Conservation (phyloP, 2,888 invertebrate species). For the Amphiduros pacificus region DNA sequence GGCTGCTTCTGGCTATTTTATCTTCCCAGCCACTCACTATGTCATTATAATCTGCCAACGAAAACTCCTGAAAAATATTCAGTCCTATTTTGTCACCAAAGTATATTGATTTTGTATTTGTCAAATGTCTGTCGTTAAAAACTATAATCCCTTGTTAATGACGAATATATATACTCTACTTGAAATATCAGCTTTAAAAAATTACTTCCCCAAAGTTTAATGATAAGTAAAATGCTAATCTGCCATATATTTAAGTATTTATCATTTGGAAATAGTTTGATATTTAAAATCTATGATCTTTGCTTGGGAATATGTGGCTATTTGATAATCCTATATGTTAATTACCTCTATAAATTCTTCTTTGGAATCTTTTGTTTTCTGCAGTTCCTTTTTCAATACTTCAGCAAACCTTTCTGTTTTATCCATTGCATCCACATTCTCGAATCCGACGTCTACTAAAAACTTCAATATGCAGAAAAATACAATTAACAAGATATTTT, state of each 20-base stretch:
- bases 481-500: neutral
- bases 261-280: no score
- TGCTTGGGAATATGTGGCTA: no score
- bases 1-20: conserved; percentile 40
- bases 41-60: conserved; percentile 61
- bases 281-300: no score
- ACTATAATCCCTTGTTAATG: no score
- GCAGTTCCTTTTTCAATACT: conserved; percentile 61
- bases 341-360: conserved; percentile 60
- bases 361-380: conserved; percentile 56
- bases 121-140: no score
- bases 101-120: no score
- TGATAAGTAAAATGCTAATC: no score
- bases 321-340: neutral
- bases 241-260: no score
- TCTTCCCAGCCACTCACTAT: conserved; percentile 61
- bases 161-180: no score
- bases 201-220: no score
- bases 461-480: conserved; percentile 40
- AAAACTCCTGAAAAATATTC: conserved; percentile 61
- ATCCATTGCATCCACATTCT: conserved; percentile 62
- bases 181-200: no score
- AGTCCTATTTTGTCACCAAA: no score
- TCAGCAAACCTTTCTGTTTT: conserved; percentile 62
- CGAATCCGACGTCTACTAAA: conserved; percentile 62